Evolutionary conservation across 2,888 invertebrate genomes (phyloP).

Genomic region (Lissocephala sabroskyi): DNA sequence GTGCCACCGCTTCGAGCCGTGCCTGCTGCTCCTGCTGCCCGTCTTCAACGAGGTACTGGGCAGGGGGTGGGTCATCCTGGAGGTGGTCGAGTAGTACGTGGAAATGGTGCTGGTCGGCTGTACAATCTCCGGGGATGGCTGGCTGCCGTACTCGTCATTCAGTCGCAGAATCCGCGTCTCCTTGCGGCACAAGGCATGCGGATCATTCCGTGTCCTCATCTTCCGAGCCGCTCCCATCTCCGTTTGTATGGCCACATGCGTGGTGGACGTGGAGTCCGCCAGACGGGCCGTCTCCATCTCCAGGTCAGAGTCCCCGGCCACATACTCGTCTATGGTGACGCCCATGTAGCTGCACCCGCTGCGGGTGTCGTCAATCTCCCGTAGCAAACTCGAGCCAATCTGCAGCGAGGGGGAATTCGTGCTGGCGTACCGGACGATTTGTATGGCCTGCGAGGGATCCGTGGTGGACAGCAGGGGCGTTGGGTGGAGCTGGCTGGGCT

Average conservation of each 20-base stretch:
- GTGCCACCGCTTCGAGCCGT: slow-evolving; percentile 24
- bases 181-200: neutral
- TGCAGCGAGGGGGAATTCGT: too few relatives aligned
- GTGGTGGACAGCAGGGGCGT: slow-evolving; percentile 1
- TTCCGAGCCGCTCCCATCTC: neutral
- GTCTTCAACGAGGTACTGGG: neutral
- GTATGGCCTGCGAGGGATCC: neutral
- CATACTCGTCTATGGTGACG: neutral
- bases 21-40: neutral
- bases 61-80: slow-evolving; percentile 13
- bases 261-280: neutral
- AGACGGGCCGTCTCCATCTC: slow-evolving; percentile 23
- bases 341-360: neutral
- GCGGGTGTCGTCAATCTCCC: neutral
- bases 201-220: neutral
- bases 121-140: neutral
- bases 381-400: neutral
- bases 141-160: neutral
- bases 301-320: slow-evolving; percentile 8
- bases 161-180: neutral
- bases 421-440: too few relatives aligned
- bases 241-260: slow-evolving; percentile 1
- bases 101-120: neutral
- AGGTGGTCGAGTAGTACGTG: slow-evolving; percentile 10
- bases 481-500: neutral